These are phyloP conservation scores for Incurvaria masculella DNA, from an alignment of 2,888 invertebrate genomes.

Conservation along the genomic window DNA sequence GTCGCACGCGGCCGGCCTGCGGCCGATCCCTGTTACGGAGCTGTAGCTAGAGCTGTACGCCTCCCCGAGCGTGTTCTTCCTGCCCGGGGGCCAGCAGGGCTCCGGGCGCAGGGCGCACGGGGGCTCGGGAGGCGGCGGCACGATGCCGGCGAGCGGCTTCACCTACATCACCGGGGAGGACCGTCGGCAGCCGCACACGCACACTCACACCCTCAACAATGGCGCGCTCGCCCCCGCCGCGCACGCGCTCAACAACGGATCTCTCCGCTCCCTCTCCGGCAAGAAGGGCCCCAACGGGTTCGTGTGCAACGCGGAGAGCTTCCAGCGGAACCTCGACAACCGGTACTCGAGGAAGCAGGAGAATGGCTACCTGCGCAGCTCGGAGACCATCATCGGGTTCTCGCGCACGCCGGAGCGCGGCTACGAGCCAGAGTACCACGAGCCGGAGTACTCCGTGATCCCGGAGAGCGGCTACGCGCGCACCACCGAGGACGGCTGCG, in stretches of 20 bases:
- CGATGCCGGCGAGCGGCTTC: slow-evolving; percentile 70
- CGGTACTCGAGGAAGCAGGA: slow-evolving; percentile 52
- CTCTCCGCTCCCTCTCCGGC: slow-evolving; percentile 46
- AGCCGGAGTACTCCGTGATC: slow-evolving; percentile 53
- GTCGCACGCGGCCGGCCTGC: slow-evolving; percentile 47
- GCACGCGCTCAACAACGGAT: slow-evolving; percentile 48
- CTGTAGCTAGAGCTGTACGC: slow-evolving; percentile 96
- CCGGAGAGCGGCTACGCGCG: slow-evolving; percentile 38
- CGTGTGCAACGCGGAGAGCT: slow-evolving; percentile 48
- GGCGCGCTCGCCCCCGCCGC: slow-evolving; percentile 39
- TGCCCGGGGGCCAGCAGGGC: slow-evolving; percentile 59
- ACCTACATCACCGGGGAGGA: slow-evolving; percentile 70
- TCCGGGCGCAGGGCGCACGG: slow-evolving; percentile 44
- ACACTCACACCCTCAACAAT: slow-evolving; percentile 51
- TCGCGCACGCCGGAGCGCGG: slow-evolving; percentile 24
- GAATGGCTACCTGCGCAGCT: slow-evolving; percentile 48
- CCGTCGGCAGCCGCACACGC: slow-evolving; percentile 51
- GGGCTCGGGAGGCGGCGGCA: slow-evolving; percentile 54
- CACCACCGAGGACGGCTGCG: slow-evolving; percentile 29
- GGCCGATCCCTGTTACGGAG: slow-evolving; percentile 84
- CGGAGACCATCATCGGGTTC: slow-evolving; percentile 45
- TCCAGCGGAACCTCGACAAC: slow-evolving; percentile 49
- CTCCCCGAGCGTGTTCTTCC: slow-evolving; percentile 78
- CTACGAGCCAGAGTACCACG: slow-evolving; percentile 38
- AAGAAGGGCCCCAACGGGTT: slow-evolving; percentile 42